Conservation (phyloP, 2,797 vertebrate genomes). For the Lutjanus argentimaculatus region DNA sequence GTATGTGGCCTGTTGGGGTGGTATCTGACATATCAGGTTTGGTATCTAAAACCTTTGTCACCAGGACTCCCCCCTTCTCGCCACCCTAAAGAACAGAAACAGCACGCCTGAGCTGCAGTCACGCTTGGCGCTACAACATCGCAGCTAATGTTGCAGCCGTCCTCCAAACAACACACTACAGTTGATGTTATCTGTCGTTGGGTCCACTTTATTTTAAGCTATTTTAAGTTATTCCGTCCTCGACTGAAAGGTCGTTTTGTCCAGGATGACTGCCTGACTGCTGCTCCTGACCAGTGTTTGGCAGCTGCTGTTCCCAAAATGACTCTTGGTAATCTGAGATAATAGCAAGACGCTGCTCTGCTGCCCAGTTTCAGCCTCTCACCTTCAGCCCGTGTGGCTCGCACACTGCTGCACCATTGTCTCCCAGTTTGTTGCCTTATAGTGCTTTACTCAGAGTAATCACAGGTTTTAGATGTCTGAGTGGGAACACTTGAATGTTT, state of each 20-base stretch:
- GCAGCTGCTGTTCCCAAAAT: constrained; percentile 79
- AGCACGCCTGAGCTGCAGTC: constrained; percentile 60
- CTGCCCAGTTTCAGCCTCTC: constrained; percentile 32
- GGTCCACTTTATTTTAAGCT: constrained; percentile 67
- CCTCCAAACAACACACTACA: constrained; percentile 40
- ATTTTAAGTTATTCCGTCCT: constrained; percentile 65
- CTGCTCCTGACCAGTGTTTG: constrained; percentile 32
- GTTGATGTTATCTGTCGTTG: constrained; percentile 19
- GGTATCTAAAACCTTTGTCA: constrained; percentile 91
- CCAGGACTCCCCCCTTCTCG: constrained; percentile 90
- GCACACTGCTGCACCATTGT: background rate
- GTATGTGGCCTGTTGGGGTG: constrained; percentile 89
- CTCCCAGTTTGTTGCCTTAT: constrained; percentile 45
- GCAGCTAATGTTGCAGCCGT: constrained; percentile 6
- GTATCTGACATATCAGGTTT: constrained; percentile 91
- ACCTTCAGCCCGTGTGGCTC: constrained; percentile 15
- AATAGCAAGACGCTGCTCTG: constrained; percentile 45
- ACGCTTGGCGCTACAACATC: background rate
- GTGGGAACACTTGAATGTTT: constrained; percentile 61
- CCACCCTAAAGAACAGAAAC: constrained; percentile 69
- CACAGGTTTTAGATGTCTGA: constrained; percentile 14
- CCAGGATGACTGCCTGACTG: constrained; percentile 29
- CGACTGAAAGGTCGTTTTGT: constrained; percentile 57
- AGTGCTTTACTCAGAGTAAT: constrained; percentile 10
- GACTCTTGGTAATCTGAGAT: constrained; percentile 74